A percentile compares a stretch with the other conserved stretches of the same genome.
Conservation (phyloP, 2,113 vertebrate genomes). For the Heterotis niloticus region DNA sequence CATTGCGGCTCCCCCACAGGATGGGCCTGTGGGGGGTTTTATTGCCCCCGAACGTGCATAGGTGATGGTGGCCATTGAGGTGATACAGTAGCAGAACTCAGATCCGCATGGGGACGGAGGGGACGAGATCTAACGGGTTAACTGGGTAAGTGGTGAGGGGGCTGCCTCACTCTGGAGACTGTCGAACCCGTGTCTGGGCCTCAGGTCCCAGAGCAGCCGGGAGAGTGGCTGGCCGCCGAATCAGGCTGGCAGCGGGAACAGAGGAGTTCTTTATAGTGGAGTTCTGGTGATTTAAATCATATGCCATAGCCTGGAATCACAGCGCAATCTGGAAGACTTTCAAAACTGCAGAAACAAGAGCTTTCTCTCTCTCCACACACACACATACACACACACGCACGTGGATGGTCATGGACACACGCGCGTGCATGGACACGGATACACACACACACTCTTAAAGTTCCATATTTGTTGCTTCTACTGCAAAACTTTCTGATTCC, state of each 20-base stretch:
- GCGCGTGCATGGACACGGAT: neutral
- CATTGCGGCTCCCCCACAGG: neutral
- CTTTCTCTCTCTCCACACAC: slow-evolving; percentile 46
- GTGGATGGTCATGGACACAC: slow-evolving; percentile 19
- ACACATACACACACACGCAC: neutral
- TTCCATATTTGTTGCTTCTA: too few species aligned
- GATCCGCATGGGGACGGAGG: neutral
- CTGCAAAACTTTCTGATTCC: too few species aligned
- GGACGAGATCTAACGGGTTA: neutral
- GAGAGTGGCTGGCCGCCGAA: slow-evolving; percentile 64
- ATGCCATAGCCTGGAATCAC: slow-evolving; percentile 75
- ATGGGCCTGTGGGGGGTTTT: neutral
- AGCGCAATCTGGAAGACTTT: slow-evolving; percentile 67
- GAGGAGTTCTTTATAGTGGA: slow-evolving; percentile 77
- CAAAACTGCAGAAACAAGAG: slow-evolving; percentile 68
- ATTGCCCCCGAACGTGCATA: neutral
- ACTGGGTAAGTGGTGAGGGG: neutral
- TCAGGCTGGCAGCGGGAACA: slow-evolving; percentile 76
- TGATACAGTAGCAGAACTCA: too few species aligned
- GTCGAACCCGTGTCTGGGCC: slow-evolving; percentile 63
- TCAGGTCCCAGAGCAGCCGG: slow-evolving; percentile 57
- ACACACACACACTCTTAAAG: slow-evolving; percentile 29
- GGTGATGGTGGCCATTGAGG: too few species aligned
- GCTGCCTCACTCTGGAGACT: slow-evolving; percentile 47
- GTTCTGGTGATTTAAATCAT: slow-evolving; percentile 84